Base-by-base conservation (phyloP, 2,888 invertebrate species). In the Drosophila affinis region DNA sequence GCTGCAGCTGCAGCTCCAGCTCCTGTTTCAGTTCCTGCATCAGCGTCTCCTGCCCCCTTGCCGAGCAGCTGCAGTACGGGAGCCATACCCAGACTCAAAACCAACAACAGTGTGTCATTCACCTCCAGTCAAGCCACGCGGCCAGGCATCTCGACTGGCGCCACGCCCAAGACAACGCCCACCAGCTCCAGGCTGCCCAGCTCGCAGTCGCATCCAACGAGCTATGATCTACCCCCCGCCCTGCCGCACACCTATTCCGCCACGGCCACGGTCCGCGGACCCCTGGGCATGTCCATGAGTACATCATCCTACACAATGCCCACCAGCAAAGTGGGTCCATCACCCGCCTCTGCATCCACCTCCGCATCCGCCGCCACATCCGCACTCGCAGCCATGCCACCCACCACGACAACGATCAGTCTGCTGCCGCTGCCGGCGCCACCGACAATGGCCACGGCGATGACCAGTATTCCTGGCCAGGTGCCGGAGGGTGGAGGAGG, bases 221-320 rank as follows among this genome's bases (percentile, higher is more conserved):
- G 74, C 78, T 81, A 90, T 65, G 90, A 91, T 78, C 87, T 91
- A 72, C 91, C 90, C 54, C 79, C 88, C 61, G 78, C 88, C 62
- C 87, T 81, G 76, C 91, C 91, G 49, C 91, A 91, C 73, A 90
- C 89, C 57, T 91, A 90, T 45, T 86, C 85, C 52, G 89, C 89
- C 5, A 54, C 78, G 27, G 78, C 86, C 14, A 87, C 89, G 14
- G 77, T 90, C 21, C 88, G 91, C 52, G 89, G 90, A 32, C 89
- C 90, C 0, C 75, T 90, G 44, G 90, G 88, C 59, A 91, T 91
- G 88, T 84, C 90, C 59, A 72, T 72, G 71, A 72, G 71, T 49
- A 81, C 76, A 21, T 87, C 85, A n/a, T 77, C 73, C 3, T 89
- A 89, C 34, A 67, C 83, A 49, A 75, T 84, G 74, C 81, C 83